Base-by-base conservation (phyloP, 2,797 vertebrate genomes). In the Spinus pinus region DNA sequence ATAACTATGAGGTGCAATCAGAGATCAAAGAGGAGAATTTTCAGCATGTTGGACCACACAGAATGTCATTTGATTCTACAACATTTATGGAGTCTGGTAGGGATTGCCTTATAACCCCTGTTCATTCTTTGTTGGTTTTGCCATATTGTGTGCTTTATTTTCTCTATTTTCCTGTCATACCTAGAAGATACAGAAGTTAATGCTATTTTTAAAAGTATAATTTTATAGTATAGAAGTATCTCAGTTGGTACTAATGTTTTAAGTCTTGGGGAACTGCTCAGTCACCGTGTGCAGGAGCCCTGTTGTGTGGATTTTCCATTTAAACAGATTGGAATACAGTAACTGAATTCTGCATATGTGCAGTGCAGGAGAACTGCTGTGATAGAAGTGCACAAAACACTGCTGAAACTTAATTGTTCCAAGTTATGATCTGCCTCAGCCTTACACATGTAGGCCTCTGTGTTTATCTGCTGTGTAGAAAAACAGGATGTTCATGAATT, bases 401-500 rank as follows among this genome's bases (percentile, higher is more conserved):
- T 82, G 24, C n/a, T 75, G 37, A 60, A 83, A 62, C 14, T 17
- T 53, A 44, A 1, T 79, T 91, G 12, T 56, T 78, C 91, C 21
- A 57, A 19, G 19, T 35, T 37, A 17, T 24, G 23, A 25, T 70
- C 21, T 81, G 30, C 28, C 44, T 82, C 53, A 64, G 1, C 51
- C 33, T 81, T 53, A 39, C 33, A 66, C 18, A 12, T 2, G 0
- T 24, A 35, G 3, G 16, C 13, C 37, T 62, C 71, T 77, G 49
- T 93, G 35, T 86, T 71, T 61, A 7, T 77, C 24, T 70, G 56
- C n/a, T 91, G 60, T 69, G 28, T 93, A 99, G 99, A 99, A 96
- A 98, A 98, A 90, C 98, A 98, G 73, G 98, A 99, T 8, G 99
- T 99, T 81, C 99, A 99, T 84, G 97, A 97, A 24, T 99, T 99